Conservation (phyloP, 2,888 invertebrate species). For the Pteria penguin region DNA sequence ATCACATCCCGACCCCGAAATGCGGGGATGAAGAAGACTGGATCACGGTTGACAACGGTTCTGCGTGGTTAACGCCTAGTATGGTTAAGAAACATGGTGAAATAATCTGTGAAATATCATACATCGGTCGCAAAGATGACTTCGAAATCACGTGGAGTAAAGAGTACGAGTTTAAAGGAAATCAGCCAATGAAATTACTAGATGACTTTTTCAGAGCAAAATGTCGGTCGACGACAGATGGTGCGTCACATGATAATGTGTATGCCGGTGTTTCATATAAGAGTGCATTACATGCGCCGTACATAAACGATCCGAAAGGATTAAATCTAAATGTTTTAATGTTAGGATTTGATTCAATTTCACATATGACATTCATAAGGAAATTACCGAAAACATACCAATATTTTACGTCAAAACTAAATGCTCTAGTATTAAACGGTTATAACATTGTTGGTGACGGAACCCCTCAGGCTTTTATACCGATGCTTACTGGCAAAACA, state of each 20-base stretch:
- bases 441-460: slow-evolving; percentile 78
- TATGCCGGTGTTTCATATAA: slow-evolving; percentile 7
- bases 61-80: background rate
- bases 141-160: background rate
- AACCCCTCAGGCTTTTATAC: slow-evolving; percentile 73
- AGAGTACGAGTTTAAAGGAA: background rate
- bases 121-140: slow-evolving; percentile 6
- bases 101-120: slow-evolving; percentile 4
- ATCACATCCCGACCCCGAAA: background rate
- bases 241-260: background rate
- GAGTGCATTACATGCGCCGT: background rate
- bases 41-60: background rate
- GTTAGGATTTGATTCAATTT: slow-evolving; percentile 75
- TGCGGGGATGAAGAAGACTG: slow-evolving; percentile 10
- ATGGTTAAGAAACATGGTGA: slow-evolving; percentile 2
- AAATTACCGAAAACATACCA: slow-evolving; percentile 71
- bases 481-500: slow-evolving; percentile 71
- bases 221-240: background rate
- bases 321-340: slow-evolving; percentile 69
- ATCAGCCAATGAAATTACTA: background rate
- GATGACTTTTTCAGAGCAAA: background rate
- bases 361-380: slow-evolving; percentile 70
- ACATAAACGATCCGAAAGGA: background rate
- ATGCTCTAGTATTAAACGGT: slow-evolving; percentile 68
- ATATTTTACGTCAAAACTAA: slow-evolving; percentile 63